A percentile compares a stretch with the other conserved stretches of the same genome.
Evolutionary conservation across 92 coral and sea anemone species (phyloP).

Genomic region (Galaxea fascicularis): DNA sequence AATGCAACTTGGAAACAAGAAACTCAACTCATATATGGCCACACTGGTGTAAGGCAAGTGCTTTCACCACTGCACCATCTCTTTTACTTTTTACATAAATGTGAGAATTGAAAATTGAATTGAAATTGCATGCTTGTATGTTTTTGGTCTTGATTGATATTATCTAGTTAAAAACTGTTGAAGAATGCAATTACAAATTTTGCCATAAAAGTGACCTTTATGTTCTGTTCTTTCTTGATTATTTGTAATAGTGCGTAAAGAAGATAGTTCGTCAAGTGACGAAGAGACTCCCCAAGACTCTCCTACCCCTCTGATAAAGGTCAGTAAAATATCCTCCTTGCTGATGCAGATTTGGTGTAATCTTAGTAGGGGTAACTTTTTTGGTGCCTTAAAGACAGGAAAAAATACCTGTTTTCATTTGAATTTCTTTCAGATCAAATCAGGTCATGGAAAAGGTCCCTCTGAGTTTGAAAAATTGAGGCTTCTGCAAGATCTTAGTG

Average conservation of each 20-base stretch:
- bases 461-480: conserved; percentile 93
- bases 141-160: too few relatives aligned
- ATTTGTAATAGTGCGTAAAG: conserved; percentile 66
- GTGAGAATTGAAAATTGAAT: too few relatives aligned
- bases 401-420: neutral
- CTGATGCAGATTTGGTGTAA: neutral
- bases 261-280: conserved; percentile 96
- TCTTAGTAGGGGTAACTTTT: neutral
- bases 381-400: neutral
- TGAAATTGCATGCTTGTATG: too few relatives aligned
- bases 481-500: conserved; percentile 94
- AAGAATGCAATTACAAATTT: neutral
- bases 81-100: too few relatives aligned
- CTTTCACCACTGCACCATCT: too few relatives aligned
- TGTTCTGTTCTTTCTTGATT: neutral
- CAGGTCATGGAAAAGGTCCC: conserved; percentile 98
- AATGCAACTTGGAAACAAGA: too few relatives aligned
- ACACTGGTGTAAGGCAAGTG: too few relatives aligned
- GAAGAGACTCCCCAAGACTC: conserved; percentile 85
- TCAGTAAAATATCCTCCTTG: neutral
- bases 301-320: conserved; percentile 89
- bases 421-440: conserved; percentile 75
- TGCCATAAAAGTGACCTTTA: neutral
- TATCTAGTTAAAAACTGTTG: neutral
- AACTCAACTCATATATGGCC: too few relatives aligned